Evolutionary conservation across 2,113 vertebrate species (phyloP), one percentile per base, ranked within the genome.

Genomic region (Xiphophorus couchianus): DNA sequence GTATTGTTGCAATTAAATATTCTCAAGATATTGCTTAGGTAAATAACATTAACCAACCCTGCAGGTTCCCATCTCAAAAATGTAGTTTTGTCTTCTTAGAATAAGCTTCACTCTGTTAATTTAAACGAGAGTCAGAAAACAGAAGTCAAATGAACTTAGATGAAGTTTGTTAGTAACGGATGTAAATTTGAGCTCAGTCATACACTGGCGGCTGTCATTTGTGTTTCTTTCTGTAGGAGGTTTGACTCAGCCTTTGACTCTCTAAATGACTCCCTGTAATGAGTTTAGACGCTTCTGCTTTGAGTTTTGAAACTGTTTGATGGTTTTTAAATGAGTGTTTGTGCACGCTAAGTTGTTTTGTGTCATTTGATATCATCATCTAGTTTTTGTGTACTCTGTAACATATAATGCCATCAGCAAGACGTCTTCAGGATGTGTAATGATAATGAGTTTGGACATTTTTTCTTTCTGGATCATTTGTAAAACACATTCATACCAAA

Each of bases 371-470:
- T 79, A 84, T 81, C 64, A 77, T 62, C 77, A 69, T 71, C 51
- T n/a, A 25, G 51, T 10, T 25, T 58, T n/a, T 58, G 51, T 58
- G 51, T 58, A n/a, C 25, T 58, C 51, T 58, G 17, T 48, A 58
- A 58, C 51, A n/a, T 58, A 58, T 10, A 58, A 58, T 58, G 51
- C 51, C 51, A n/a, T 58, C 51, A 58, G 51, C 51, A 58, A n/a
- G 51, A n/a, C 51, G 25, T 58, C 51, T 58, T n/a, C 51, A 58
- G 51, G 51, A 58, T 8, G 51, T 30, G 67, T 72, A 75, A 83
- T 82, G 77, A 76, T 82, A 81, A 88, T 71, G 72, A 88, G 74
- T 44, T 66, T 74, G 44, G 71, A 75, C n/a, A 81, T 73, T 80
- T 75, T 79, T 74, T 3, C 8, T 81, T 77, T 83, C 60, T 44